Percentiles rank a stretch among this genome's conserved stretches.
Evolutionary conservation across 2,888 invertebrate species (phyloP).

Genomic region (Cataglyphis altisquamis): DNA sequence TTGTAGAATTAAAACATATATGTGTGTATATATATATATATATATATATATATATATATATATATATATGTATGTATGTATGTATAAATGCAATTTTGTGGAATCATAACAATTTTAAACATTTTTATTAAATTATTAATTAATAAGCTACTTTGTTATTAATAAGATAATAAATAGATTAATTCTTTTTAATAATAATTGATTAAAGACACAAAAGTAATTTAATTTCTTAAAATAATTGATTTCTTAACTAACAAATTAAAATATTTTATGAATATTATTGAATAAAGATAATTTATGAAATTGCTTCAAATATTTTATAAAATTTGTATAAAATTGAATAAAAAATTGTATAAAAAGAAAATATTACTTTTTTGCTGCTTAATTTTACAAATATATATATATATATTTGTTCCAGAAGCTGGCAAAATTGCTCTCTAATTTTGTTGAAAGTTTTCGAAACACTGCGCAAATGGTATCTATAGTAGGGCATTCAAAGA

Average conservation of each 20-base stretch:
- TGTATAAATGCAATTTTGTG: background rate
- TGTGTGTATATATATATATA: too few species aligned
- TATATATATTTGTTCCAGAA: constrained; percentile 88
- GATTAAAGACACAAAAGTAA: too few species aligned
- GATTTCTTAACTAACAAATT: too few species aligned
- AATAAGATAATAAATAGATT: too few species aligned
- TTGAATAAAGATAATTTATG: constrained; percentile 68
- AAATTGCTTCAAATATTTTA: background rate
- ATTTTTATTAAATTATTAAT: background rate
- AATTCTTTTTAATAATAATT: too few species aligned
- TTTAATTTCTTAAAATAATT: too few species aligned
- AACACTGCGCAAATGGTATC: constrained; percentile 98
- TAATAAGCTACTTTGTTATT: background rate
- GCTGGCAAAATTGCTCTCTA: constrained; percentile 94
- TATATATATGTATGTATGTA: too few species aligned
- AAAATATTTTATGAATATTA: too few species aligned
- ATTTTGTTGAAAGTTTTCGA: constrained; percentile 97
- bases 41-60: too few species aligned
- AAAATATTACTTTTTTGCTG: background rate
- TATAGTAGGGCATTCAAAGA: constrained; percentile 95
- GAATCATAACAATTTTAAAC: background rate
- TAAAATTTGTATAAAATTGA: background rate
- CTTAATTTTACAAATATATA: background rate
- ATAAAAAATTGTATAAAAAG: too few species aligned
- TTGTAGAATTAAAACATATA: background rate